Conservation (phyloP, 1,140 invertebrate species). For the Drosophila oshimai region DNA sequence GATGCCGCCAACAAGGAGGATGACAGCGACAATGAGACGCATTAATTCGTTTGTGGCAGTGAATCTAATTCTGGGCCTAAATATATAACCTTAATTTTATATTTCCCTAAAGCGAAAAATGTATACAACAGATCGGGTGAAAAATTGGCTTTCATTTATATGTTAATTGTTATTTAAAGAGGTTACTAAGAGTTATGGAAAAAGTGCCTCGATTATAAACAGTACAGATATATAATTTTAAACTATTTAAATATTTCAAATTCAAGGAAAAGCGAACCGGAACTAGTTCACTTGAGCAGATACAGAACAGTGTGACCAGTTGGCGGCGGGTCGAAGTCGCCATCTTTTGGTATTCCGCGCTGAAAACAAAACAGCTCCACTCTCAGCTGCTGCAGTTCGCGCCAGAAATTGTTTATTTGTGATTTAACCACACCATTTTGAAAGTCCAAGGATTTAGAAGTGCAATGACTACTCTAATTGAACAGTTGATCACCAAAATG, state of each 20-base stretch:
- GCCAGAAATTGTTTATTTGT: conserved; percentile 7
- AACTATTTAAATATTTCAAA: neutral
- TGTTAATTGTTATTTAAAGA: too few relatives aligned
- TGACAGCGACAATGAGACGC: conserved; percentile 90
- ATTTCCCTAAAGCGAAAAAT: conserved; percentile 27
- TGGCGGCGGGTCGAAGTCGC: too few relatives aligned
- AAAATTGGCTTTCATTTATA: neutral
- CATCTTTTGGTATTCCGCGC: too few relatives aligned
- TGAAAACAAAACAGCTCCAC: neutral
- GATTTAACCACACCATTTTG: conserved; percentile 15
- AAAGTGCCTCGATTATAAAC: too few relatives aligned
- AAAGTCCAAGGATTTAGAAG: neutral
- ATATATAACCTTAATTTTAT: conserved; percentile 25
- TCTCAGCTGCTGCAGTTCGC: conserved; percentile 20
- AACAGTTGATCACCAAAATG: conserved; percentile 73
- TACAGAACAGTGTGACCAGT: too few relatives aligned
- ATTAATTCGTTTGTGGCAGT: conserved; percentile 23
- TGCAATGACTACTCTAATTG: conserved; percentile 69
- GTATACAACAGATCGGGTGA: conserved; percentile 10
- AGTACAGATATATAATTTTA: too few relatives aligned
- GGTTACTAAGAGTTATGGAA: too few relatives aligned
- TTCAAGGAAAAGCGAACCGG: neutral
- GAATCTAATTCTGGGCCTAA: conserved; percentile 63
- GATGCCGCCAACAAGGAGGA: conserved; percentile 92
- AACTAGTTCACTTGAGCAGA: neutral